Conservation (phyloP, 2,888 invertebrate species). For the Drosophila falleni region DNA sequence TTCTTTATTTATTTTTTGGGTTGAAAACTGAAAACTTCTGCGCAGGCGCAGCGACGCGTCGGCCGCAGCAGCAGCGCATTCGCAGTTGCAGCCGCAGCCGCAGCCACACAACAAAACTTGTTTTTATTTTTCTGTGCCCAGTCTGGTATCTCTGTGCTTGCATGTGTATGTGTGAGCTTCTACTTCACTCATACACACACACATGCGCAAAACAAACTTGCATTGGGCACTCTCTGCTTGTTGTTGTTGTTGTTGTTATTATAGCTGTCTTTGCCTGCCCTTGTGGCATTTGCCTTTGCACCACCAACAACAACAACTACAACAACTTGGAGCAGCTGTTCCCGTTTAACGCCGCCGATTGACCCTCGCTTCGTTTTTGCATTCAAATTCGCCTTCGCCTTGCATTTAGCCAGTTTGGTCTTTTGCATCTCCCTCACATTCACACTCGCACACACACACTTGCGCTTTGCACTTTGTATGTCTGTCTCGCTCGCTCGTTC, state of each 20-base stretch:
- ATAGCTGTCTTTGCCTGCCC: constrained; percentile 47
- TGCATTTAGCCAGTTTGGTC: constrained; percentile 35
- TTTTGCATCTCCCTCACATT: constrained; percentile 7
- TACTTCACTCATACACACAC: constrained; percentile 24
- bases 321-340: constrained; percentile 53
- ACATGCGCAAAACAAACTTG: constrained; percentile 32
- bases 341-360: constrained; percentile 45
- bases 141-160: constrained; percentile 20
- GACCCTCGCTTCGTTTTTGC: constrained; percentile 58
- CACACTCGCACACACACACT: constrained; percentile 8
- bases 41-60: constrained; percentile 52
- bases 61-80: constrained; percentile 8
- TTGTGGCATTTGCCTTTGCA: constrained; percentile 35
- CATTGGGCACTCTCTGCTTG: constrained; percentile 27
- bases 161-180: constrained; percentile 32
- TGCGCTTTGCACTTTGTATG: constrained; percentile 12
- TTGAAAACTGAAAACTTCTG: constrained; percentile 72
- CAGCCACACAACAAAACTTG: constrained; percentile 43
- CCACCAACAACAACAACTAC: constrained; percentile 22
- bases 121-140: constrained; percentile 48
- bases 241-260: constrained; percentile 16
- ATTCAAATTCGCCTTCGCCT: constrained; percentile 52
- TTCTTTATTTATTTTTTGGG: constrained; percentile 7
- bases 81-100: constrained; percentile 18
- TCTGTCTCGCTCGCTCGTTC: constrained; percentile 13